Evolutionary conservation across 2,113 vertebrate genomes (phyloP), one percentile per base, ranked within the genome.

Genomic region (Taurulus bubalis): DNA sequence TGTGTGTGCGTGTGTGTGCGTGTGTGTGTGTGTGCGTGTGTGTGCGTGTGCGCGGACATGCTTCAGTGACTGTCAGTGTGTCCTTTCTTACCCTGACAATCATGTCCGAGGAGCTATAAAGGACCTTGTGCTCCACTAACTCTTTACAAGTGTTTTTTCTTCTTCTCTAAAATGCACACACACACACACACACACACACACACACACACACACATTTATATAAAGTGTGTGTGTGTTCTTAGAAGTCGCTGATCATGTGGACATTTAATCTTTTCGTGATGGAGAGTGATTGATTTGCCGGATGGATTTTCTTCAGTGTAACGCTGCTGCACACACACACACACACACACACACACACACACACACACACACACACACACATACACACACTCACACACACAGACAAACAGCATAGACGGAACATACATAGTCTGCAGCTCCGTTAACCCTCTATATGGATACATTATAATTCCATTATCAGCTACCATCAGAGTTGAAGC

Each of bases 201-300:
- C 60, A 73, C 53, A 45, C 63, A 77, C 56, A 65, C 67, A 71
- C 62, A 74, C n/a, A n/a, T n/a, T n/a, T n/a, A n/a, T n/a, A n/a
- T n/a, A n/a, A n/a, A n/a, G n/a, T 65, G 63, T 30, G 58, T 36
- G 73, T 58, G 69, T 62, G 42, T 58, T 47, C 15, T 66, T 24
- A 15, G 22, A 14, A 80, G 26, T 45, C 72, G 78, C 80, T 66
- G 77, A 82, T 84, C 51, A 79, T 74, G 79, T 71, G 65, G 76
- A 60, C 79, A 82, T 79, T 77, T 49, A 77, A 90, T 90, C 77
- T 65, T 49, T 55, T 62, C 4, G 64, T 76, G 82, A 86, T 75
- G 67, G 62, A 74, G 45, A 38, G 24, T 58, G 83, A 91, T 77
- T 87, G 80, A 87, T 89, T 89, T 32, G 36, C 45, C 28, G 68